Evolutionary conservation across 2,113 vertebrate species (phyloP), one percentile per base, ranked within the genome.

Genomic region (Macroglossus sobrinus): DNA sequence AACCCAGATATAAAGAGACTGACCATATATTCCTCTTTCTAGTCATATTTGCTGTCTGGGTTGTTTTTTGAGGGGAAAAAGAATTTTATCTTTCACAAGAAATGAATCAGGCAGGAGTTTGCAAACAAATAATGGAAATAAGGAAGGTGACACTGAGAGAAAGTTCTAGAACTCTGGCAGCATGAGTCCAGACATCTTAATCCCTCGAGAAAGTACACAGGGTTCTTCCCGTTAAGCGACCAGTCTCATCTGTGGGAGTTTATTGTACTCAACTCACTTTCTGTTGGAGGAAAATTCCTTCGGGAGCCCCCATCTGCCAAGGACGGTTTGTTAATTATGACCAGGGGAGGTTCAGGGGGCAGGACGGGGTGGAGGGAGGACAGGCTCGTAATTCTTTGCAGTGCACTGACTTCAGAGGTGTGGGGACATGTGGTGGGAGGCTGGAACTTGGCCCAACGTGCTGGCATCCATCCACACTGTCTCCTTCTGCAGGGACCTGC

Each of bases 111-210:
- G 47, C n/a, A 71, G n/a, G 53, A 64, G 57, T 26, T 33, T 43
- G 43, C 61, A 78, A 64, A 89, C 28, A 64, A 64, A 68, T 18
- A 30, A 72, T 76, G 55, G 45, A 84, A 80, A 43, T 61, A 45
- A 66, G 59, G 10, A 18, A 47, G 2, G 50, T 8, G 69, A 53
- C 8, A 38, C 38, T 21, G n/a, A 75, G 64, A 69, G 93, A 18
- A 76, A 66, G 96, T 96, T 97, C 97, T 93, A 90, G 94, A 86
- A 95, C 81, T 26, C 66, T 1, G 81, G 95, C 75, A 91, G 81
- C 50, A 50, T 15, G 85, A 53, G 50, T 71, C 78, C 96, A 91
- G 96, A 89, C 92, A 26, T 89, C 64, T 47, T n/a, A 24, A 71
- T 55, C 40, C 18, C 40, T 59, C 0, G 7, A 28, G 94, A 57